Percentiles rank a stretch among this genome's conserved stretches.
Conservation (phyloP, 37 sponge, comb jelly and placozoan species). For the Haliclona indistincta region DNA sequence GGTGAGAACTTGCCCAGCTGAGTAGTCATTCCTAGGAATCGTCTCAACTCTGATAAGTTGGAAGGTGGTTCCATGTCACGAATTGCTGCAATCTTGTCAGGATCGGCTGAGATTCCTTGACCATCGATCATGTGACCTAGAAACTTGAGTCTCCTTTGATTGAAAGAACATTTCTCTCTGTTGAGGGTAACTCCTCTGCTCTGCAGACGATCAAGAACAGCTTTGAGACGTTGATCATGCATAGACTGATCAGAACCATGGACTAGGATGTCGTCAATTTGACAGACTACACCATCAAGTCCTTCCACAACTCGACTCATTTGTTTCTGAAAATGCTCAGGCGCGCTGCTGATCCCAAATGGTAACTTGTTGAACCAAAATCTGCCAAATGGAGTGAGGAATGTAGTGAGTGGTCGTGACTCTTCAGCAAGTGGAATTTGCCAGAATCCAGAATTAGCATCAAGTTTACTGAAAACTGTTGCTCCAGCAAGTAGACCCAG, state of each 20-base stretch:
- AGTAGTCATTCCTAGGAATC: constrained; percentile 49
- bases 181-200: constrained; percentile 24
- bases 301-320: constrained; percentile 12
- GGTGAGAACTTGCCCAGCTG: constrained; percentile 41
- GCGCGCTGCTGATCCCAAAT: constrained; percentile 19
- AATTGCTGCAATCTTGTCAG: constrained; percentile 31
- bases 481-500: constrained; percentile 3
- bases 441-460: constrained; percentile 44
- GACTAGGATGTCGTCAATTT: constrained; percentile 15
- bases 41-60: constrained; percentile 11
- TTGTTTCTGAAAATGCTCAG: constrained; percentile 15
- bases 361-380: constrained; percentile 40
- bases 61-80: constrained; percentile 27
- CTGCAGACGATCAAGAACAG: constrained; percentile 20
- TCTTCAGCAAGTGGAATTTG: constrained; percentile 22
- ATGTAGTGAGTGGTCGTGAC: constrained; percentile 32
- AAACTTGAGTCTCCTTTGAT: background rate
- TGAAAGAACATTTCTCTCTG: constrained; percentile 46
- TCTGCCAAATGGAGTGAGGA: constrained; percentile 31
- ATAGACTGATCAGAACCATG: background rate
- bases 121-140: constrained; percentile 37
- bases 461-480: constrained; percentile 17
- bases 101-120: constrained; percentile 27
- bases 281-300: constrained; percentile 21
- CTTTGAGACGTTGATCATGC: constrained; percentile 4